phyloP scores from a whole-genome alignment of 2,888 invertebrate genomes.

The Clepsis dumicolana region DNA sequence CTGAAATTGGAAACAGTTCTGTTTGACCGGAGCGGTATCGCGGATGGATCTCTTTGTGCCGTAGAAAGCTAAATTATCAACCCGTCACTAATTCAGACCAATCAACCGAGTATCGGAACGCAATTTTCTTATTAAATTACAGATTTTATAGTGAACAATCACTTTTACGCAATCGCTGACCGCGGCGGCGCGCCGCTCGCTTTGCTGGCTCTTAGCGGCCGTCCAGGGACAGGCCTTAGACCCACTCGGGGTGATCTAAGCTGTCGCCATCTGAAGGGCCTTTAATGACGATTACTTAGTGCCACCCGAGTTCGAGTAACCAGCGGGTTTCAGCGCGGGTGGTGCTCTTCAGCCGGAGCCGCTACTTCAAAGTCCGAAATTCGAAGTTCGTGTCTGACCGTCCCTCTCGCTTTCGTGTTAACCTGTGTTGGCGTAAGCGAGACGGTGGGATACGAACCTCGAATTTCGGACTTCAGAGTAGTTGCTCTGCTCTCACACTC shows the following conservation, averaged over 20 bases:
- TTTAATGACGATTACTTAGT: neutral
- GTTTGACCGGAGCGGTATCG: conserved; percentile 39
- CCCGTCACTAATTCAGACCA: conserved; percentile 45
- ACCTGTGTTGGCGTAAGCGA: no score
- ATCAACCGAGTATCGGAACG: conserved; percentile 40
- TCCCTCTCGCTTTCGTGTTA: no score
- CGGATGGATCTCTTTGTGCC: conserved; percentile 40
- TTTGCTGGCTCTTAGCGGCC: neutral
- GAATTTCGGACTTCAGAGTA: no score
- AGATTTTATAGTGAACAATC: conserved; percentile 42
- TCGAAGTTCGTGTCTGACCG: no score
- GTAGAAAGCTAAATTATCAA: conserved; percentile 42
- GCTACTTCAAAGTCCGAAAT: no score
- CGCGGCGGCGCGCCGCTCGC: conserved; percentile 13
- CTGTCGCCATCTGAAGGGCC: neutral
- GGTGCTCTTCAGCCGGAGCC: no score
- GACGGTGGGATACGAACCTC: no score
- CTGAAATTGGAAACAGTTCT: conserved; percentile 43
- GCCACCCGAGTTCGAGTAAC: neutral
- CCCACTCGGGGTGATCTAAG: neutral
- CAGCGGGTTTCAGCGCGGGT: neutral
- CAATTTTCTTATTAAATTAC: conserved; percentile 46
- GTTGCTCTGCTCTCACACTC: neutral
- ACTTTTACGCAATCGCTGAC: conserved; percentile 41
- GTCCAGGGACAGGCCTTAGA: neutral